Conservation (phyloP, 2,797 vertebrate genomes). For the Sus cebifrons region DNA sequence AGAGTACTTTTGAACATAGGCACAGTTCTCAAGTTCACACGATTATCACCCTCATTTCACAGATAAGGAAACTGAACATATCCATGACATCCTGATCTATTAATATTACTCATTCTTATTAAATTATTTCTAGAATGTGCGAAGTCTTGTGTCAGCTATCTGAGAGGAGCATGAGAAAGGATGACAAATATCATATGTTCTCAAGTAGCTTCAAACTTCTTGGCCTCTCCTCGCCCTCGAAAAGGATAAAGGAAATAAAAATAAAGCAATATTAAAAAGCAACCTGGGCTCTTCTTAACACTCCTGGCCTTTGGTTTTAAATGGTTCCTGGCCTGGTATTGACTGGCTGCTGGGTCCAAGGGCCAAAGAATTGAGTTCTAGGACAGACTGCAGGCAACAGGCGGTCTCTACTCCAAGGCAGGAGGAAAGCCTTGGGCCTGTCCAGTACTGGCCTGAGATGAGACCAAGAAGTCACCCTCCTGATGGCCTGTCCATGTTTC, state of each 20-base stretch:
- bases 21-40: neutral
- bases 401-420: neutral
- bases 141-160: neutral
- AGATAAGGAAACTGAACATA: neutral
- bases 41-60: neutral
- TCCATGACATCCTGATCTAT: neutral
- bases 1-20: neutral
- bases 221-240: neutral
- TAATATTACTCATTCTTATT: slow-evolving; percentile 16
- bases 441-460: neutral
- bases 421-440: neutral
- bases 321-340: neutral
- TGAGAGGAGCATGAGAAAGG: neutral
- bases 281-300: neutral
- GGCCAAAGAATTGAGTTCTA: neutral
- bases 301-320: neutral
- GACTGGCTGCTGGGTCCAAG: neutral
- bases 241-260: neutral
- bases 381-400: neutral
- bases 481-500: neutral
- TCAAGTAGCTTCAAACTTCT: neutral
- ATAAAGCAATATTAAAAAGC: neutral
- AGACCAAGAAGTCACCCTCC: neutral
- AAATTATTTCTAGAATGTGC: neutral
- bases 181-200: neutral